Conservation (phyloP, 2,113 vertebrate species). For the Hyperoodon ampullatus region DNA sequence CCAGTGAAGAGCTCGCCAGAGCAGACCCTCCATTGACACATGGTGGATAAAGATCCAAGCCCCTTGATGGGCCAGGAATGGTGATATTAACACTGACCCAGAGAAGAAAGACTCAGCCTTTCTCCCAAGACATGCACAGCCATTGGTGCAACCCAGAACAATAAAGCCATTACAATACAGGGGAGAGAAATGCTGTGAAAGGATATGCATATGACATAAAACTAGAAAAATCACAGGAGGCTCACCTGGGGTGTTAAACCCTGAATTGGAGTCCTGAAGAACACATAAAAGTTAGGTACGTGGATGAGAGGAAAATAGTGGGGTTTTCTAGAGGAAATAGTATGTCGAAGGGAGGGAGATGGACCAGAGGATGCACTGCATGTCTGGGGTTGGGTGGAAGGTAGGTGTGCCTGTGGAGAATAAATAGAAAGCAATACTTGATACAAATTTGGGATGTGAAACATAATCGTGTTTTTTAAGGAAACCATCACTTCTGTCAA, state of each 20-base stretch:
- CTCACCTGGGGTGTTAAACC: neutral
- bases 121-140: neutral
- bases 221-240: neutral
- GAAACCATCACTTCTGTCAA: neutral
- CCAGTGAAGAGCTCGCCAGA: neutral
- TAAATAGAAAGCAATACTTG: neutral
- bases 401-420: rapidly evolving
- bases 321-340: neutral
- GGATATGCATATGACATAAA: rapidly evolving
- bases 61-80: rapidly evolving
- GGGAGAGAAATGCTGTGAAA: neutral
- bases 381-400: neutral
- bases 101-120: neutral
- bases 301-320: neutral
- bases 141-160: neutral
- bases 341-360: neutral
- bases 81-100: neutral
- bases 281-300: neutral
- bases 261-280: neutral
- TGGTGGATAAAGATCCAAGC: neutral
- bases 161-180: too few relatives aligned
- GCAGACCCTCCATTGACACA: neutral
- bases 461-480: neutral
- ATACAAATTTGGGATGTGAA: neutral
- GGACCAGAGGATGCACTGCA: rapidly evolving